Evolutionary conservation across 2,888 invertebrate species (phyloP), one percentile per base, ranked within the genome.

Genomic region (Melanargia galathea): DNA sequence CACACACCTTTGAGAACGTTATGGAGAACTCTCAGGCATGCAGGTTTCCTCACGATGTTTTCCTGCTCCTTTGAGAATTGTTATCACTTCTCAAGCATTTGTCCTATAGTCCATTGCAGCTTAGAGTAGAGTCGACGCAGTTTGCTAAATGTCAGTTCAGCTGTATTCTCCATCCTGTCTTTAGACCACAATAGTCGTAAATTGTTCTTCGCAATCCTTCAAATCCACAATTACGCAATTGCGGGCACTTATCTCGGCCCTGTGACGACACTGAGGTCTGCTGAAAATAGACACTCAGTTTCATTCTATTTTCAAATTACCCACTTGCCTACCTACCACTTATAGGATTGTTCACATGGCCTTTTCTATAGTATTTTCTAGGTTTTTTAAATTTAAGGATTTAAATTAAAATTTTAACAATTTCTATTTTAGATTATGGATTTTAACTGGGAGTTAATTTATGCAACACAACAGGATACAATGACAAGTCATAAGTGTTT

Each of bases 141-240:
- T 18, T 43, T 43, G 18, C 43, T 10, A 43, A 43, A 43, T 18
- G 8, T 10, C 13, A 38, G n/a, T 13, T 5, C n/a, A n/a, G n/a
- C 13, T 38, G 38, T n/a, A 38, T 18, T 43, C 8, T 20, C 18
- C 61, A 57, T 68, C 63, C 65, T 48, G 68, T 18, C 16, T 74
- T 82, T 80, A 75, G 57, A 70, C 79, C 82, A 48, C 58, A 58
- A 22, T 22, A 24, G 73, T 45, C 54, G 60, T 45, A 72, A 70
- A 72, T 73, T 72, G 70, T 75, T 76, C 76, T 78, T 76, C 71
- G 75, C 76, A 78, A 77, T 75, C 78, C 84, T 87, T 86, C 79
- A 82, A 86, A 86, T 87, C 81, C 75, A 75, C 86, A 76, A 87
- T 89, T 89, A 90, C 83, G 83, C 86, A 88, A 90, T 90, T 90